Percentiles rank a stretch among this genome's conserved stretches.
Evolutionary conservation across 2,888 invertebrate genomes (phyloP).

Genomic region (Melieria omissa): DNA sequence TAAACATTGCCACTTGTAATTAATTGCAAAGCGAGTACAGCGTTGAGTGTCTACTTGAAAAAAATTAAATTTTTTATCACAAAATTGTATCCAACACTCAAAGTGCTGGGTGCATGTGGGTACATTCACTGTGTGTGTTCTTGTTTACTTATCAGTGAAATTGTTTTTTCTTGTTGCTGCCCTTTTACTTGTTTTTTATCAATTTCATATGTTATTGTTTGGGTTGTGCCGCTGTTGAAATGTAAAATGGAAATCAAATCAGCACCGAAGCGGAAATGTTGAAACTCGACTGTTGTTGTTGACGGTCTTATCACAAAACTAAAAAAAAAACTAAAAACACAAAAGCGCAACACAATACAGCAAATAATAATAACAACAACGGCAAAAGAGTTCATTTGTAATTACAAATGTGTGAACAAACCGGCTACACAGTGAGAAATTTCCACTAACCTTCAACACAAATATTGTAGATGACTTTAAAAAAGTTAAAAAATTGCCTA

Average conservation of each 20-base stretch:
- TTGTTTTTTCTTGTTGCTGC: neutral
- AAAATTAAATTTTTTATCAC: too few species aligned
- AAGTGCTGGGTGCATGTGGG: too few species aligned
- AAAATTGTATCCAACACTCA: too few species aligned
- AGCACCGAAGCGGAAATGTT: conserved; percentile 28
- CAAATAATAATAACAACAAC: neutral
- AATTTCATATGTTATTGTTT: neutral
- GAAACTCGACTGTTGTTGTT: conserved; percentile 16
- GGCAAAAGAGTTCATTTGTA: conserved; percentile 12
- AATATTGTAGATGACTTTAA: too few species aligned
- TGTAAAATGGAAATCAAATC: conserved; percentile 14
- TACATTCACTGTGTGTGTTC: too few species aligned
- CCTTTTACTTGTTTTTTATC: neutral
- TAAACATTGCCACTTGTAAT: too few species aligned
- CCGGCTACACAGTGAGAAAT: too few species aligned
- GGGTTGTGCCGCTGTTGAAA: too few species aligned
- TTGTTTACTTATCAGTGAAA: too few species aligned
- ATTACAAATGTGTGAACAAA: neutral
- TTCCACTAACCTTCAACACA: neutral
- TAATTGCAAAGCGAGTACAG: too few species aligned
- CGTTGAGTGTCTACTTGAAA: too few species aligned
- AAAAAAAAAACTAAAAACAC: conserved; percentile 7
- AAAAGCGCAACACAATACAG: conserved; percentile 22
- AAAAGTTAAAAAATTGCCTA: too few species aligned
- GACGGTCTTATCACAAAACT: conserved; percentile 14